A percentile compares a stretch with the other conserved stretches of the same genome.
Evolutionary conservation across 1,140 invertebrate genomes (phyloP).

Genomic region (Pseudomyrmex gracilis): DNA sequence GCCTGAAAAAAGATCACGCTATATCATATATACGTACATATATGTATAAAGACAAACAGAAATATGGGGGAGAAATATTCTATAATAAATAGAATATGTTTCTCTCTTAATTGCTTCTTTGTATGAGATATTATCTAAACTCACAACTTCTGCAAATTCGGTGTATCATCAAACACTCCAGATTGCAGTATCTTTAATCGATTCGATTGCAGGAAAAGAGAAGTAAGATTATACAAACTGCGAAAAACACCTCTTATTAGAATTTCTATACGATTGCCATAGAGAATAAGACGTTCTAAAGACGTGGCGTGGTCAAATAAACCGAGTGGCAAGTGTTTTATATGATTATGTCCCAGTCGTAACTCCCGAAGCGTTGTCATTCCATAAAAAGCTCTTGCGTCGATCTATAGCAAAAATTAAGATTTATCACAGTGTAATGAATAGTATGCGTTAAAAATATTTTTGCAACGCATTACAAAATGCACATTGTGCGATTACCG

Average conservation of each 20-base stretch:
- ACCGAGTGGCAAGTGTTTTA: slow-evolving; percentile 85
- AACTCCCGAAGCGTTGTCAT: slow-evolving; percentile 85
- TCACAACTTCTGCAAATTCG: slow-evolving; percentile 81
- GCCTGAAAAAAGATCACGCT: slow-evolving; percentile 85
- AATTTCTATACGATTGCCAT: slow-evolving; percentile 87
- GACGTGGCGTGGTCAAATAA: slow-evolving; percentile 84
- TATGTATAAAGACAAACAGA: no score
- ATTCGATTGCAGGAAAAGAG: slow-evolving; percentile 88
- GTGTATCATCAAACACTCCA: slow-evolving; percentile 84
- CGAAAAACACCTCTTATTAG: slow-evolving; percentile 85
- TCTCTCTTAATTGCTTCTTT: no score
- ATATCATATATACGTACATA: no score
- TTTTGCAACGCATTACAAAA: no score
- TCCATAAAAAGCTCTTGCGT: slow-evolving; percentile 61
- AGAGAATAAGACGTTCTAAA: slow-evolving; percentile 87
- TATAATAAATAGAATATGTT: no score
- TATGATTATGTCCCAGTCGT: slow-evolving; percentile 87
- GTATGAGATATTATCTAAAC: slow-evolving; percentile 3
- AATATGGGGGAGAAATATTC: no score
- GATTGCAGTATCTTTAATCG: slow-evolving; percentile 85
- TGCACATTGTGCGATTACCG: no score
- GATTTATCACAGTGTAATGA: not conserved
- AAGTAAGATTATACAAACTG: slow-evolving; percentile 86
- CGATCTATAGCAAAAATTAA: slow-evolving; percentile 76
- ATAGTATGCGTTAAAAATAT: no score